Conservation (phyloP, 2,888 invertebrate genomes). For the Agriopis aurantiaria region DNA sequence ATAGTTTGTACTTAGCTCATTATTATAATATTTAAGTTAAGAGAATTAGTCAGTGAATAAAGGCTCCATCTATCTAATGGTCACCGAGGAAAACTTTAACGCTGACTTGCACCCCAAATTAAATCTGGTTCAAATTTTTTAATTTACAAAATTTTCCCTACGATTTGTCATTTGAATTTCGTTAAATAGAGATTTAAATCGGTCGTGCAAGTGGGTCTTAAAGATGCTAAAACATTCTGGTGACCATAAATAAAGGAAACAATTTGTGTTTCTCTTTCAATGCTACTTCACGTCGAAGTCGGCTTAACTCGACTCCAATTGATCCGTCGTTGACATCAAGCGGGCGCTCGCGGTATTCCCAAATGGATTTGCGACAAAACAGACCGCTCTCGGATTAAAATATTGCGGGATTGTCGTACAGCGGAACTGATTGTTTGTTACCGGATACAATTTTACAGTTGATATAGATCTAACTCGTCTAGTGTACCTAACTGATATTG, state of each 20-base stretch:
- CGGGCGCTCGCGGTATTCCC: conserved; percentile 61
- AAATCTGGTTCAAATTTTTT: too few relatives aligned
- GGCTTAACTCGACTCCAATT: conserved; percentile 66
- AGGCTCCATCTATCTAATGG: too few relatives aligned
- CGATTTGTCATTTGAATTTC: too few relatives aligned
- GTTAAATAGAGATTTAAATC: too few relatives aligned
- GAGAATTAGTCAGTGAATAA: too few relatives aligned
- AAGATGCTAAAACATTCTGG: conserved; percentile 10
- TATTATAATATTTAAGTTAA: too few relatives aligned
- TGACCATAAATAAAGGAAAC: conserved; percentile 32
- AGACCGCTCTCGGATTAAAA: conserved; percentile 70
- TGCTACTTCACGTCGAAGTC: conserved; percentile 42
- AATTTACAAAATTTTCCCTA: too few relatives aligned
- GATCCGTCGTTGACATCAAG: conserved; percentile 64
- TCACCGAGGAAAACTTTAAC: too few relatives aligned
- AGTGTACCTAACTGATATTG: not conserved
- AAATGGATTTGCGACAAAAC: conserved; percentile 75
- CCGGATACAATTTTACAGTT: conserved; percentile 12
- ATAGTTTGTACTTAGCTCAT: too few relatives aligned
- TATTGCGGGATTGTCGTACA: conserved; percentile 53
- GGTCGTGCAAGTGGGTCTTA: too few relatives aligned
- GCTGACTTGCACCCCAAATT: too few relatives aligned
- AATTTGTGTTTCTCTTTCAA: conserved; percentile 41
- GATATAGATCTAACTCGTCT: not conserved
- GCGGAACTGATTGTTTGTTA: conserved; percentile 27